Evolutionary conservation across 23 tunicate genomes (phyloP).

Genomic region (Trididemnum nubilum): DNA sequence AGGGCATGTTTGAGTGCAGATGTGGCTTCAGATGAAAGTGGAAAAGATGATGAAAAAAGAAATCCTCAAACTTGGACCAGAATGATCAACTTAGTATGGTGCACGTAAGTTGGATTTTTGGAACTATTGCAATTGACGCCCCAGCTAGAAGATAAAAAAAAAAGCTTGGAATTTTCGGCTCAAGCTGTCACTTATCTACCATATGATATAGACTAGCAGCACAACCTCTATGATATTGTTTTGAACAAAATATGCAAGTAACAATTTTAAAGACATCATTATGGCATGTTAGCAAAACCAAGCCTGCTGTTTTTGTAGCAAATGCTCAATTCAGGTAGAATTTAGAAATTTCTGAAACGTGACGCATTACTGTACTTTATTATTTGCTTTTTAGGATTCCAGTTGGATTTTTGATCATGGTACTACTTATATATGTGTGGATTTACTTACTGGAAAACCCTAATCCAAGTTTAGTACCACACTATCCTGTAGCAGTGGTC

Average conservation of each 20-base stretch:
- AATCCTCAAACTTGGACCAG: conserved; percentile 42
- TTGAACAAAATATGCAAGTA: no score
- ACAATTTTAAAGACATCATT: no score
- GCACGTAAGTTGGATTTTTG: conserved; percentile 58
- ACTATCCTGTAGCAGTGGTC: conserved; percentile 50
- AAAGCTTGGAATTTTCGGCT: no score
- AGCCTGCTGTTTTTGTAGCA: no score
- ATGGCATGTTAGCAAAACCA: no score
- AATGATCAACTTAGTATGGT: conserved; percentile 80
- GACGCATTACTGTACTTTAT: no score
- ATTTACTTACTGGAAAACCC: conserved; percentile 53
- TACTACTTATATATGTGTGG: conserved; percentile 49
- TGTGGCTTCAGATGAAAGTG: conserved; percentile 8
- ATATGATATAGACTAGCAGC: no score
- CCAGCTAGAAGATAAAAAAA: no score
- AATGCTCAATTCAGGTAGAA: no score
- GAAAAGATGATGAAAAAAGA: not conserved
- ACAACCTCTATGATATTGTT: no score
- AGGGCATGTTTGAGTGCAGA: conserved; percentile 84
- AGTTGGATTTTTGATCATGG: conserved; percentile 57
- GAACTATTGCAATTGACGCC: not conserved
- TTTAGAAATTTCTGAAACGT: no score
- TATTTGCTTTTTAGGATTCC: conserved; percentile 87
- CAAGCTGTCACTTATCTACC: no score
- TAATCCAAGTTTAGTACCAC: conserved; percentile 40